These are phyloP conservation scores for Calephelis virginiensis DNA, from an alignment of 1,140 invertebrate species.

Conservation along the genomic window DNA sequence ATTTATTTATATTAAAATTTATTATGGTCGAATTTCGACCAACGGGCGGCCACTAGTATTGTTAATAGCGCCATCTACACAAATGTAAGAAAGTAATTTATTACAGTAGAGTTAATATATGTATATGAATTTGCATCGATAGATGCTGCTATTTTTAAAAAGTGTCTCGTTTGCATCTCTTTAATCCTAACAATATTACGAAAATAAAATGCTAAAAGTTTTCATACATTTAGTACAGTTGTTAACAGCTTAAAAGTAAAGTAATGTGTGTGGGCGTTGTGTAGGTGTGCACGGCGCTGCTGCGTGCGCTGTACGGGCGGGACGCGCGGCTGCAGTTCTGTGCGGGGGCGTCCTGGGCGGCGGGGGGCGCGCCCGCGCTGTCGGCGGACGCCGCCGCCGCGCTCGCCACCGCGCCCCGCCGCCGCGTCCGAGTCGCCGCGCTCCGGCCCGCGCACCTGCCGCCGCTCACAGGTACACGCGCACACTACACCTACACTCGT, in stretches of 20 bases:
- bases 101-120: too few species aligned
- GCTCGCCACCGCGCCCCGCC: conserved; percentile 31
- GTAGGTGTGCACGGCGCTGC: conserved; percentile 83
- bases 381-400: conserved; percentile 35
- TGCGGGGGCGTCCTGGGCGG: conserved; percentile 46
- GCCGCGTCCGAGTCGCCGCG: conserved; percentile 23
- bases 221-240: neutral
- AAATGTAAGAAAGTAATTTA: too few species aligned
- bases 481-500: neutral
- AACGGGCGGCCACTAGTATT: too few species aligned
- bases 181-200: too few species aligned
- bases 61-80: too few species aligned
- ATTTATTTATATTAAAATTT: too few species aligned
- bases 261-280: conserved; percentile 1
- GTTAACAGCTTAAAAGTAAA: too few species aligned
- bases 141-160: too few species aligned
- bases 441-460: conserved; percentile 28
- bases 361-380: conserved; percentile 39
- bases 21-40: too few species aligned
- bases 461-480: conserved; percentile 9
- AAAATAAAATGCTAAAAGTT: neutral
- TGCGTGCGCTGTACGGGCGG: conserved; percentile 90
- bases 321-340: conserved; percentile 81
- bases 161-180: too few species aligned
- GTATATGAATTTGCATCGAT: too few species aligned